A percentile compares a stretch with the other conserved stretches of the same genome.
Evolutionary conservation across 2,888 invertebrate species (phyloP).

Genomic region (Gymnosoma rotundatum): DNA sequence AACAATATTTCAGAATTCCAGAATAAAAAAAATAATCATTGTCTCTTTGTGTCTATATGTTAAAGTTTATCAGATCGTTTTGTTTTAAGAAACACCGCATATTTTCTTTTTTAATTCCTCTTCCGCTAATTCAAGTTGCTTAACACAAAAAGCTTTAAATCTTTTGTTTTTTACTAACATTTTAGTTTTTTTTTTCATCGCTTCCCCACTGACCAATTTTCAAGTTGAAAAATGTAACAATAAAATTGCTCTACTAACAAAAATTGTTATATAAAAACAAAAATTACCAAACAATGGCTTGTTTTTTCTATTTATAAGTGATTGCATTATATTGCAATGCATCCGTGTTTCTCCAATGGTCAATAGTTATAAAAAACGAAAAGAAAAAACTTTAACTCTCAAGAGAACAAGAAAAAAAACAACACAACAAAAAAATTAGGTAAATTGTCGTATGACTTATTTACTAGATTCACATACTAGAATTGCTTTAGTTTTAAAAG

Average conservation of each 20-base stretch:
- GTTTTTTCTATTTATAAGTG: conserved; percentile 42
- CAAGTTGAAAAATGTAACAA: conserved; percentile 4
- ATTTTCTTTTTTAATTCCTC: no score
- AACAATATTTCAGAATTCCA: no score
- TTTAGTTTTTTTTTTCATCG: not conserved
- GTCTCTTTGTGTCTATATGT: no score
- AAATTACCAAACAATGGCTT: conserved; percentile 67
- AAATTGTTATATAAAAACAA: conserved; percentile 21
- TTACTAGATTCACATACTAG: conserved; percentile 30
- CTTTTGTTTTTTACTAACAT: conserved; percentile 16
- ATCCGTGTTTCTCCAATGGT: conserved; percentile 7
- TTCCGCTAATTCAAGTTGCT: no score
- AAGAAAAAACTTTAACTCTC: conserved; percentile 2
- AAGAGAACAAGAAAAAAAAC: conserved; percentile 1
- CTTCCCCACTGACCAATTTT: conserved; percentile 19
- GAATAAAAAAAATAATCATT: no score
- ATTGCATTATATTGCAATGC: conserved; percentile 48
- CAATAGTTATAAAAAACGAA: conserved; percentile 21
- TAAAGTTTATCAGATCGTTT: no score
- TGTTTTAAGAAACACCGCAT: no score
- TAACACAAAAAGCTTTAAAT: conserved; percentile 23
- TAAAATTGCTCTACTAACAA: conserved; percentile 56
- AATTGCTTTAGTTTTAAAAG: conserved; percentile 1
- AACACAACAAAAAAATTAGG: conserved; percentile 33
- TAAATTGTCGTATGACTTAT: conserved; percentile 67